phyloP scores from a whole-genome alignment of 2,797 vertebrate genomes.

The Okamejei kenojei region DNA sequence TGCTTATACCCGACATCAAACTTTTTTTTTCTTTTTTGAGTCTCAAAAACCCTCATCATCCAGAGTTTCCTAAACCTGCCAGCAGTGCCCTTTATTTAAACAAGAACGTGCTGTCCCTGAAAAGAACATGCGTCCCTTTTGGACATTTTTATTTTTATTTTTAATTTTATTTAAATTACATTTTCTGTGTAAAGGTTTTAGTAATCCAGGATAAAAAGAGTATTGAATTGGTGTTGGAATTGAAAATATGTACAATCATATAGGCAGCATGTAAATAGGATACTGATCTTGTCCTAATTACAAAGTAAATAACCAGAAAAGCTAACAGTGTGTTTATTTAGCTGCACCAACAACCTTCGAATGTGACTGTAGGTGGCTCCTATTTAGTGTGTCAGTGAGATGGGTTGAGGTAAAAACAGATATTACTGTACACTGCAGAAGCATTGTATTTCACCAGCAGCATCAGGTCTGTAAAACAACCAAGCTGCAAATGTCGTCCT shows the following conservation, averaged over 20 bases:
- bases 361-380: slow-evolving; percentile 8
- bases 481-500: background rate
- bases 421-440: background rate
- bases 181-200: background rate
- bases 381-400: background rate
- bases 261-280: background rate
- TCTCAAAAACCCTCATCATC: no score
- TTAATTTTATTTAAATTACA: background rate
- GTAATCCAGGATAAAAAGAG: background rate
- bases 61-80: no score
- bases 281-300: background rate
- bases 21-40: no score
- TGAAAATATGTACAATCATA: background rate
- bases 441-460: background rate
- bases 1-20: no score
- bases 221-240: background rate
- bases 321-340: background rate
- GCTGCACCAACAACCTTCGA: background rate
- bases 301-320: background rate
- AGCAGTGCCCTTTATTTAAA: no score
- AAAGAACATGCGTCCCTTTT: no score
- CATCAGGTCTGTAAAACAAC: background rate
- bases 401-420: background rate
- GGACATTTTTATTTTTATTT: background rate
- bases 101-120: no score